Base-by-base conservation (phyloP, 2,888 invertebrate species). In the Caenorhabditis becei region DNA sequence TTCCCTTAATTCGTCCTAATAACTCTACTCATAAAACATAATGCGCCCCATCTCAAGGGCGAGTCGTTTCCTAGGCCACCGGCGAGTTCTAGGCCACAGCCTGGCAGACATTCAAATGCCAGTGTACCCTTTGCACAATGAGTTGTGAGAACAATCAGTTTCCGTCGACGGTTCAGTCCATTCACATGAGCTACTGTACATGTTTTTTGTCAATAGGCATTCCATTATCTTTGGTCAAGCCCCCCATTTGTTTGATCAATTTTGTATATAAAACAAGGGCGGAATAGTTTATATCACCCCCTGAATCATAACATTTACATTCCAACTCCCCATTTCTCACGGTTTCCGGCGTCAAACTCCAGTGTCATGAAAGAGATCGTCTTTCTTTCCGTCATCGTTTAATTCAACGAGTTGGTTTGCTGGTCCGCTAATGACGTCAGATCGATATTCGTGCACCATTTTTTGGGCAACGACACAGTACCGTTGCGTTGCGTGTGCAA, bases 121-220 rank as follows among this genome's bases (percentile, higher is more conserved):
- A 23, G 14, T 47, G 32, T 41, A 26, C 58, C 67, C 35, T n/a
- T 66, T 74, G 66, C 61, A 75, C 49, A 41, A 66, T 53, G 66
- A 59, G 54, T 58, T 24, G 49, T 58, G 65, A 18, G 66, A 75
- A 75, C 74, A 75, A 75, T 75, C 26, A 32, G 35, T 59, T 75
- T 66, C 66, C 66, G 61, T 41, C 53, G 7, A 2, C 7, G 41
- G 10, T n/a, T n/a, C n/a, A n/a, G n/a, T 47, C 23, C 37, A 51
- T 65, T 59, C 65, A 49, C 54, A 58, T 20, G 11, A 2, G 41
- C 74, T 74, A 74, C 74, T 49, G 74, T 75, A 75, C 74, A n/a
- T 32, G 44, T 72, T 63, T 63, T 74, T 74, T 35, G 58, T 66
- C 23, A 66, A 47, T 16, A 41, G 16, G 3, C 41, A 5, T 14